phyloP scores from a whole-genome alignment of 2,113 vertebrate genomes.

The Australoheros scitulus region DNA sequence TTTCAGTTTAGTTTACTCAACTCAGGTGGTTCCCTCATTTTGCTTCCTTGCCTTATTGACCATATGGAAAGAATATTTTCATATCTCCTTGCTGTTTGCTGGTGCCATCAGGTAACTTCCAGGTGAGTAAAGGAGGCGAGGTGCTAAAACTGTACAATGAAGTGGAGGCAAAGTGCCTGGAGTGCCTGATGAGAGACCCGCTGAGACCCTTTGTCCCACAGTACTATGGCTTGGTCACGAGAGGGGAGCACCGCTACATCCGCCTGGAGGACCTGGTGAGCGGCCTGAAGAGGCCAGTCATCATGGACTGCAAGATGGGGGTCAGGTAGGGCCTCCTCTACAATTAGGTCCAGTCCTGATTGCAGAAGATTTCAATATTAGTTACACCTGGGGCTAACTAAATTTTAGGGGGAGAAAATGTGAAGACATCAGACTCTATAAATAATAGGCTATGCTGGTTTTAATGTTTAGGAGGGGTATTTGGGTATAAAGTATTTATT shows the following conservation, averaged over 20 bases:
- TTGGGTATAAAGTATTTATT: neutral
- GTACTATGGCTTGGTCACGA: constrained; percentile 79
- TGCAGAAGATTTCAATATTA: neutral
- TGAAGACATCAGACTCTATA: neutral
- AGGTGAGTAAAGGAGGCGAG: constrained; percentile 79
- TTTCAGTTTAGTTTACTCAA: neutral
- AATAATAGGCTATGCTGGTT: neutral
- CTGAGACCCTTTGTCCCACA: constrained; percentile 82
- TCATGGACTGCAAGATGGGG: constrained; percentile 85
- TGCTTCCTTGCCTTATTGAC: neutral
- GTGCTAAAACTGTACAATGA: constrained; percentile 83
- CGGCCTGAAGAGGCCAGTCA: constrained; percentile 78
- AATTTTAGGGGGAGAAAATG: neutral
- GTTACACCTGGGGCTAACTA: neutral
- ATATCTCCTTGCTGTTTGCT: neutral
- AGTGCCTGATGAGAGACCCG: constrained; percentile 79
- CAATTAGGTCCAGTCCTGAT: neutral
- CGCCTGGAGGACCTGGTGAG: constrained; percentile 83
- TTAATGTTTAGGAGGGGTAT: neutral
- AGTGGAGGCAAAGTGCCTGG: constrained; percentile 79
- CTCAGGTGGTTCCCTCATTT: neutral
- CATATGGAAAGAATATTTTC: neutral
- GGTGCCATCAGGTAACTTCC: constrained; percentile 79
- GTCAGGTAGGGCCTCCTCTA: constrained; percentile 62
- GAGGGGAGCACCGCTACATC: constrained; percentile 76